These are phyloP conservation scores for Erpornis zantholeuca DNA, from an alignment of 2,113 vertebrate genomes.

Conservation along the genomic window DNA sequence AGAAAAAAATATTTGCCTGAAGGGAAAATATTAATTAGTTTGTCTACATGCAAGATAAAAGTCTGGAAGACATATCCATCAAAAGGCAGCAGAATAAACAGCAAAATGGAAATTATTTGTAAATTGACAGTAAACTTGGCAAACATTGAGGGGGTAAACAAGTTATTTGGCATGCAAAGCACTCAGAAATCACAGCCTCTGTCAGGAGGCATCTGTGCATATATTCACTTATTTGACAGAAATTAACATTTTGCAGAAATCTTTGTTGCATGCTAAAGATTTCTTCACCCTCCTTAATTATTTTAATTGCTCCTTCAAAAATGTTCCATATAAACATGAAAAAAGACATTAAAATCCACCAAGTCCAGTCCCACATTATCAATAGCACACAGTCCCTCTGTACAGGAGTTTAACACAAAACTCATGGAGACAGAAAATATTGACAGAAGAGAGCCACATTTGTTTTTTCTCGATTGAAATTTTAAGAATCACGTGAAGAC, in stretches of 20 bases:
- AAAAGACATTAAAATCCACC: slow-evolving; percentile 64
- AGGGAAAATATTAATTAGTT: slow-evolving; percentile 98
- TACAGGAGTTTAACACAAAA: slow-evolving; percentile 27
- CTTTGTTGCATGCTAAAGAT: slow-evolving; percentile 85
- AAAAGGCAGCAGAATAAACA: slow-evolving; percentile 88
- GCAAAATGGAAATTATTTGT: slow-evolving; percentile 94
- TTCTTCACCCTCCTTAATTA: slow-evolving; percentile 85
- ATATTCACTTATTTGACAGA: slow-evolving; percentile 85
- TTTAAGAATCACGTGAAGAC: background rate
- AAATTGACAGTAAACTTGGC: slow-evolving; percentile 92
- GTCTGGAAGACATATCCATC: slow-evolving; percentile 90
- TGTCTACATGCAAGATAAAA: slow-evolving; percentile 92
- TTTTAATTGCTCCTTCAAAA: slow-evolving; percentile 84
- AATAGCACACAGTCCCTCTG: slow-evolving; percentile 22
- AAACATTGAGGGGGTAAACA: slow-evolving; percentile 85
- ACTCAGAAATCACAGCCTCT: slow-evolving; percentile 81
- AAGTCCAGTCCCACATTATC: slow-evolving; percentile 56
- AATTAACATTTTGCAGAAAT: slow-evolving; percentile 89
- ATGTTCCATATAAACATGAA: slow-evolving; percentile 74
- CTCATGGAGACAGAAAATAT: background rate
- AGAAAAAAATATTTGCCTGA: slow-evolving; percentile 97
- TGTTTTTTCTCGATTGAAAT: background rate
- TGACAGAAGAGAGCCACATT: background rate
- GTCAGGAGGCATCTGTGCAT: slow-evolving; percentile 88
- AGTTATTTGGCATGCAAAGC: slow-evolving; percentile 82